Evolutionary conservation across 37 sponge, comb jelly and placozoan species (phyloP).

Genomic region (Ephydatia muelleri): DNA sequence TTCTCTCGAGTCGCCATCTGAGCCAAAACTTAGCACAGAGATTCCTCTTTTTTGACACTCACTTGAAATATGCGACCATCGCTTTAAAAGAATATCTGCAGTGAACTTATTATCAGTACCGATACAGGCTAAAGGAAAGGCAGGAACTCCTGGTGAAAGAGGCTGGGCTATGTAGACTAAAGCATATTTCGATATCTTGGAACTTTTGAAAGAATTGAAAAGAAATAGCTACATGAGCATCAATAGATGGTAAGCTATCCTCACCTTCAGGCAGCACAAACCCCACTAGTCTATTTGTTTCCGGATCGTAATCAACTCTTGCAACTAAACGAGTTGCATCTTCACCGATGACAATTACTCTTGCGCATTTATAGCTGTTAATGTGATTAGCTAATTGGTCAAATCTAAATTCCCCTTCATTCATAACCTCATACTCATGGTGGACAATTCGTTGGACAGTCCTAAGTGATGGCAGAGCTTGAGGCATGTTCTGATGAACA

Average conservation of each 20-base stretch:
- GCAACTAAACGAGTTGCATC: conserved; percentile 53
- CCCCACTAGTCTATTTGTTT: conserved; percentile 51
- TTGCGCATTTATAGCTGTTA: conserved; percentile 20
- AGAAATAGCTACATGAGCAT: conserved; percentile 41
- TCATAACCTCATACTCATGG: conserved; percentile 30
- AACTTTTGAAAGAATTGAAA: conserved; percentile 32
- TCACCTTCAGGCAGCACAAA: conserved; percentile 41
- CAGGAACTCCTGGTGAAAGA: conserved; percentile 13
- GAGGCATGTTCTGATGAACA: conserved; percentile 58
- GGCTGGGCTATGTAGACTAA: conserved; percentile 67
- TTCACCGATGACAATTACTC: conserved; percentile 41
- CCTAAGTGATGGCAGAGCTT: conserved; percentile 54
- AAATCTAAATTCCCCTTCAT: conserved; percentile 63
- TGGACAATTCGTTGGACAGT: conserved; percentile 52
- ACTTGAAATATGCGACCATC: conserved; percentile 38
- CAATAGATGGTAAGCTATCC: conserved; percentile 24
- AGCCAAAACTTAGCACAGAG: conserved; percentile 50
- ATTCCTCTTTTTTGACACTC: conserved; percentile 52
- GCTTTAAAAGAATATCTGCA: conserved; percentile 23
- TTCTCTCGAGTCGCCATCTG: conserved; percentile 57
- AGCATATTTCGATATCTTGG: conserved; percentile 46
- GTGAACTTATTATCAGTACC: conserved; percentile 58
- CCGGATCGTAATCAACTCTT: conserved; percentile 51
- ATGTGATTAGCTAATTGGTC: conserved; percentile 41
- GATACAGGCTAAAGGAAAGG: conserved; percentile 46